These are phyloP conservation scores for Sciurus niger DNA, from an alignment of 2,113 vertebrate species.

Conservation along the genomic window DNA sequence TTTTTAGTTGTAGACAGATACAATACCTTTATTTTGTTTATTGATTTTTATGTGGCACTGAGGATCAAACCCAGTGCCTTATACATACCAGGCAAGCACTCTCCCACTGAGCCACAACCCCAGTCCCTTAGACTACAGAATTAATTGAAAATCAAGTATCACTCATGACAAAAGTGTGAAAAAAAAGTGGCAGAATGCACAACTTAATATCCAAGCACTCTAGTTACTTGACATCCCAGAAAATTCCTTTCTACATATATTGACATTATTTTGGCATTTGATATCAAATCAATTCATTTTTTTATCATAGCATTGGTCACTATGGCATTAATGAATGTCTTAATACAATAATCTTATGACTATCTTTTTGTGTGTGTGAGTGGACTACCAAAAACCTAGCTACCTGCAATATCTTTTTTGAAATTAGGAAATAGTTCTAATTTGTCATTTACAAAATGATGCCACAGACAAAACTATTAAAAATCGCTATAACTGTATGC, in stretches of 20 bases:
- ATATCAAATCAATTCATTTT: conserved; percentile 46
- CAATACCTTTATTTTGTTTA: too few species aligned
- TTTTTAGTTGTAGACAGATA: too few species aligned
- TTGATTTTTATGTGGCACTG: too few species aligned
- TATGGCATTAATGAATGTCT: not conserved
- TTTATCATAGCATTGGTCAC: not conserved
- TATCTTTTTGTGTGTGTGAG: not conserved
- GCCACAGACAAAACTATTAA: conserved; percentile 66
- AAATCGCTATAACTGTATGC: not conserved
- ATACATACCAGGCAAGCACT: too few species aligned
- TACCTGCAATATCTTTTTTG: not conserved
- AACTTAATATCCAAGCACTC: not conserved
- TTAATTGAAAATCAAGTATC: not conserved
- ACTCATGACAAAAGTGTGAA: not conserved
- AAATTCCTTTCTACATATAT: not conserved
- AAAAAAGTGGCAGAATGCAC: not conserved
- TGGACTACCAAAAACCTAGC: not conserved
- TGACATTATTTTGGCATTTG: conserved; percentile 37
- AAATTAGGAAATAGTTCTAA: not conserved
- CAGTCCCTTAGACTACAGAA: not conserved
- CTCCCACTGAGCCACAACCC: too few species aligned
- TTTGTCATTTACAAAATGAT: conserved; percentile 44
- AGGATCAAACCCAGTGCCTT: too few species aligned
- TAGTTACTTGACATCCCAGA: not conserved
- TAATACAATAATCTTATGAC: not conserved